Conservation (phyloP, 2,888 invertebrate genomes). For the Axea sp. region DNA sequence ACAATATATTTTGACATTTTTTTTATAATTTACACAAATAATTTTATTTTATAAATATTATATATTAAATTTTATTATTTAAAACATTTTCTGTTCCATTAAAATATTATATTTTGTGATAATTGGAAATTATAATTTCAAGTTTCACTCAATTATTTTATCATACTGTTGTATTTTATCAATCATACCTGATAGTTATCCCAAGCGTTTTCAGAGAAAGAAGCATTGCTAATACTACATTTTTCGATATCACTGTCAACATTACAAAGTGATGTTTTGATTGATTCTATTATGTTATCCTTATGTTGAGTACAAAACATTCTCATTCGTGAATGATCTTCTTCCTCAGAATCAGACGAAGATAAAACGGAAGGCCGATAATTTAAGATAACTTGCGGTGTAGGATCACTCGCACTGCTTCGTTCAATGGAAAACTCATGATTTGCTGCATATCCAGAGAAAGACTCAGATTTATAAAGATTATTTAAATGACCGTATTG, state of each 20-base stretch:
- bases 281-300: conserved; percentile 68
- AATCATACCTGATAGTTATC: conserved; percentile 96
- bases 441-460: conserved; percentile 84
- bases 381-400: conserved; percentile 80
- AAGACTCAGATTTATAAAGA: conserved; percentile 85
- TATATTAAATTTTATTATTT: no score
- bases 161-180: no score
- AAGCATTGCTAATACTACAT: conserved; percentile 82
- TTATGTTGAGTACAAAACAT: conserved; percentile 67
- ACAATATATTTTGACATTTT: not conserved
- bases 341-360: conserved; percentile 75
- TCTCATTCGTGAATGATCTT: conserved; percentile 64
- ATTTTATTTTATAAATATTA: no score
- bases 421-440: conserved; percentile 77
- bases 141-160: no score
- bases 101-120: no score
- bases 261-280: conserved; percentile 66
- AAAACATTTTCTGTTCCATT: no score
- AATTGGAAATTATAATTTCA: no score
- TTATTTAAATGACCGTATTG: conserved; percentile 75
- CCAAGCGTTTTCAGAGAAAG: conserved; percentile 96
- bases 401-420: conserved; percentile 84
- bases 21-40: no score
- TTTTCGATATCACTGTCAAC: conserved; percentile 85
- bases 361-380: conserved; percentile 77